Evolutionary conservation across 2,113 vertebrate genomes (phyloP).

Genomic region (Geococcyx californianus): DNA sequence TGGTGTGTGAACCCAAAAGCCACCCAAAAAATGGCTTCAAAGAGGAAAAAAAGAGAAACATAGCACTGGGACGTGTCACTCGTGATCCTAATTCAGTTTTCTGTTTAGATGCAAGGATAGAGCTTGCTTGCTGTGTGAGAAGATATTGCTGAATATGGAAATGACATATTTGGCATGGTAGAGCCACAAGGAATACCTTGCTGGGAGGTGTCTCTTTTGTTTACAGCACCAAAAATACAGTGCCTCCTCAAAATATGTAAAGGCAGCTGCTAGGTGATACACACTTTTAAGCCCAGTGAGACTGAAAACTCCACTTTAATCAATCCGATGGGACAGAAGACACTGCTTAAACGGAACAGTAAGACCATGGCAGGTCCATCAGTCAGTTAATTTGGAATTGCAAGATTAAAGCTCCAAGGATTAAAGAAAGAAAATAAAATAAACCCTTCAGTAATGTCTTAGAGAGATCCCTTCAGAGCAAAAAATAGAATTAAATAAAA

Average conservation of each 20-base stretch:
- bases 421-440: neutral
- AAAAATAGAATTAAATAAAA: neutral
- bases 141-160: neutral
- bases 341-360: neutral
- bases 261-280: neutral
- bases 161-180: neutral
- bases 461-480: neutral
- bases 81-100: neutral
- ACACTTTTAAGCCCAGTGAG: neutral
- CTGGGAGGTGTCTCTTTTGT: neutral
- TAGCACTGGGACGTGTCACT: neutral
- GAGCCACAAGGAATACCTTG: neutral
- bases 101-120: neutral
- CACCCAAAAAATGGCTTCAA: neutral
- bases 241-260: neutral
- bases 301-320: neutral
- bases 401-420: neutral
- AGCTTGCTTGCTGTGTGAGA: neutral
- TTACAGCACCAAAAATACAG: neutral
- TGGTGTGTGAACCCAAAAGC: neutral
- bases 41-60: neutral
- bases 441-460: neutral
- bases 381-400: neutral
- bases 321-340: neutral
- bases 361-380: neutral